These are phyloP conservation scores for Sebastes vulpes DNA, from an alignment of 2,797 vertebrate genomes.

Conservation along the genomic window DNA sequence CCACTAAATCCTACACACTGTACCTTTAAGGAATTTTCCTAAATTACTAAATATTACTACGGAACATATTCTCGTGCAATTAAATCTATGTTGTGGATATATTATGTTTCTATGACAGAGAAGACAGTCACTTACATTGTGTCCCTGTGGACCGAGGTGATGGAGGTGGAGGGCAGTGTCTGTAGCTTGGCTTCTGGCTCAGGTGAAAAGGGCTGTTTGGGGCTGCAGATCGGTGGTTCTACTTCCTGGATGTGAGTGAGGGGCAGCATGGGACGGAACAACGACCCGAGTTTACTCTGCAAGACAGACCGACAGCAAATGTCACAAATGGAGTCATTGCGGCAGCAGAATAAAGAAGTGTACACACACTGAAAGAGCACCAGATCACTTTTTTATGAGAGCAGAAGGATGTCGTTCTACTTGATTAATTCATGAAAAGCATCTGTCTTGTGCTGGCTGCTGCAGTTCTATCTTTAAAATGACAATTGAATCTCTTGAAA, in stretches of 20 bases:
- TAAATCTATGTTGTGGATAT: background rate
- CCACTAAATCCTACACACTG: too few species aligned
- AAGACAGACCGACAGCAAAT: conserved; percentile 11
- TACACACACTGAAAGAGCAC: too few species aligned
- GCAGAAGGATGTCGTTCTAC: too few species aligned
- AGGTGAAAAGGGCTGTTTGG: conserved; percentile 61
- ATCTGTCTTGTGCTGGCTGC: too few species aligned
- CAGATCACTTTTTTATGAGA: too few species aligned
- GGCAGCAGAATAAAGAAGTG: too few species aligned
- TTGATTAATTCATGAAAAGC: too few species aligned
- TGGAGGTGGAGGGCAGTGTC: conserved; percentile 64
- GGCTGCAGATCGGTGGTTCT: conserved; percentile 77
- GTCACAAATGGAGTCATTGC: background rate
- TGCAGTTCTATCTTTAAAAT: background rate
- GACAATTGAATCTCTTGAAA: background rate
- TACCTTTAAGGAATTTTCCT: too few species aligned
- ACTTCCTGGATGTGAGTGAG: conserved; percentile 89
- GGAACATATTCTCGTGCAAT: background rate
- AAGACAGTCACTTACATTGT: conserved; percentile 85
- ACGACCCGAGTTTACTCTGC: conserved; percentile 86
- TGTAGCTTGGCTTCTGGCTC: conserved; percentile 49
- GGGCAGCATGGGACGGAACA: conserved; percentile 86
- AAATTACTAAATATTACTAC: background rate
- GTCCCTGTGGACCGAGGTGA: conserved; percentile 85
- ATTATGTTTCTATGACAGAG: background rate